Percentiles rank a stretch among this genome's conserved stretches.
These are phyloP conservation scores for Gallinago paraguaiae DNA, from an alignment of 2,113 vertebrate species.

Conservation along the genomic window DNA sequence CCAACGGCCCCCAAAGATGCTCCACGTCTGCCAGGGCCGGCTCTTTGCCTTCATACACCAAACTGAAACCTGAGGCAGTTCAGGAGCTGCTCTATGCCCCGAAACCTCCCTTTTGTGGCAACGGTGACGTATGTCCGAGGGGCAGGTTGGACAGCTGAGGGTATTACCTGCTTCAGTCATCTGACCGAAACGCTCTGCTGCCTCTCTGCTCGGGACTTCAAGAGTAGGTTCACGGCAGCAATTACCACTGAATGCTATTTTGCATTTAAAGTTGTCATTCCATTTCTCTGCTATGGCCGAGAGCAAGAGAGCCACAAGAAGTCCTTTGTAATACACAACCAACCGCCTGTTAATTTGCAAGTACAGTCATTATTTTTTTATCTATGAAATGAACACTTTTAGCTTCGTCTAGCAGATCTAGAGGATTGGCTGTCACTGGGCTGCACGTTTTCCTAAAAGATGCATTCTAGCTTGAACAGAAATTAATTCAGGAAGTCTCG, in stretches of 20 bases:
- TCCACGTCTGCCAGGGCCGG: rapidly evolving
- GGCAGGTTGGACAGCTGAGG: not conserved
- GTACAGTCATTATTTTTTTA: not conserved
- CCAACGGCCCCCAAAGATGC: not conserved
- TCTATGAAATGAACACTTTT: not conserved
- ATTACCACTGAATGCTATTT: not conserved
- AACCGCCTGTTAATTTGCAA: not conserved
- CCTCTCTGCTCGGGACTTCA: not conserved
- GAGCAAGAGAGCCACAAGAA: not conserved
- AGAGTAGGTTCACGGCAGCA: not conserved
- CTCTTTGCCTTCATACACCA: not conserved
- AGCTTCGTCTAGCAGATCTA: not conserved
- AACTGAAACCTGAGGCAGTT: not conserved
- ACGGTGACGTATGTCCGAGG: rapidly evolving
- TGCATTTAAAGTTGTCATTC: not conserved
- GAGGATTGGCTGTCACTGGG: not conserved
- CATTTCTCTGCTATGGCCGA: not conserved
- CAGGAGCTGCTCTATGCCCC: rapidly evolving
- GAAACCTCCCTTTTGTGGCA: rapidly evolving
- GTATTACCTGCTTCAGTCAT: not conserved
- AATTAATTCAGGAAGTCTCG: slow-evolving; percentile 29
- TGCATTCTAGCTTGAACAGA: not conserved
- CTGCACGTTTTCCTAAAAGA: not conserved
- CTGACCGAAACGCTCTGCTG: not conserved
- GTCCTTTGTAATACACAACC: not conserved